Base-by-base conservation (phyloP, 2,113 vertebrate genomes). In the Coreoperca whiteheadi region DNA sequence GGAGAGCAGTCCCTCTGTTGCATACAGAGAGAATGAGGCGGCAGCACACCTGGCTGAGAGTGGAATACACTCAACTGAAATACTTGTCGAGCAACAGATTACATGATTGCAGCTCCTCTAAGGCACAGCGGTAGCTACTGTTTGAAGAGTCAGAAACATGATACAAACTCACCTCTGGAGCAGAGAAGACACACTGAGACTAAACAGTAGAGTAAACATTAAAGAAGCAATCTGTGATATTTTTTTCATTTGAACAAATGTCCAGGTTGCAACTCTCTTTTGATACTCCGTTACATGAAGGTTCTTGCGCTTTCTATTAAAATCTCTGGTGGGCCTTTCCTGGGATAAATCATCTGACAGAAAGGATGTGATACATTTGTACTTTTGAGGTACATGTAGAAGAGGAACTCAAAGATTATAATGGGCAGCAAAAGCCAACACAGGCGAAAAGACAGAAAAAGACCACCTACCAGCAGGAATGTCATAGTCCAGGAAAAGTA, bases 41-140 rank as follows among this genome's bases (percentile, higher is more conserved):
- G 54, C 39, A 12, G 63, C 76, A 34, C 79, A 92, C 79, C 90
- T 87, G 88, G 77, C 74, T 68, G 57, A 76, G 74, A 56, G 65
- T 70, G 43, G 34, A 84, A 77, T 41, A 59, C 75, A 68, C 81
- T 84, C 67, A 53, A 5, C 72, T 80, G 63, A 83, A 87, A 83
- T 83, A 83, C 84, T 78, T 87, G 83, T 88, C 82, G 82, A 85
- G 74, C 43, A 85, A 68, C 81, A 87, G 66, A 89, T 83, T 86
- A 82, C 71, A 85, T 63, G 81, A 77, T 64, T 68, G 82, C 60
- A 53, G 56, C 46, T 66, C 77, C 68, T 90, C 74, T 18, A 43
- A 68, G 43, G 12, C 79, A 30, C 65, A 85, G 72, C 64, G 77
- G 76, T 56, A 61, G 43, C 64, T 59, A 9, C 65, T 77, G 83